These are phyloP conservation scores for Drosophila incognita DNA, from an alignment of 2,888 invertebrate genomes.

Conservation along the genomic window DNA sequence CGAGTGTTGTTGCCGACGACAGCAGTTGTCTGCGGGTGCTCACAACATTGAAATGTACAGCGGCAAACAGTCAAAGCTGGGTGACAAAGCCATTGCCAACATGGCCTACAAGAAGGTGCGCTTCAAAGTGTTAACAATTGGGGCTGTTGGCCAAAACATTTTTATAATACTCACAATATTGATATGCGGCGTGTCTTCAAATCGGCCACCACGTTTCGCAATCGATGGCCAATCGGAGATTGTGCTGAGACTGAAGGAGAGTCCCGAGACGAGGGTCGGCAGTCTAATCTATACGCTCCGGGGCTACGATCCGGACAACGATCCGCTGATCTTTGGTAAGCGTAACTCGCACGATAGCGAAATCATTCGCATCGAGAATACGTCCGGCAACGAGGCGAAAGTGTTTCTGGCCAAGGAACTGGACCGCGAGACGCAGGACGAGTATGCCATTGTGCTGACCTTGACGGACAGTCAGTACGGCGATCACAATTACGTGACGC, in stretches of 20 bases:
- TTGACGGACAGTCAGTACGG: conserved; percentile 94
- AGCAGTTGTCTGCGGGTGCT: conserved; percentile 46
- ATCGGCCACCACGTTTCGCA: conserved; percentile 94
- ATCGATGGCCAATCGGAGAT: conserved; percentile 96
- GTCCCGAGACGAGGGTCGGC: conserved; percentile 93
- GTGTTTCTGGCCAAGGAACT: conserved; percentile 94
- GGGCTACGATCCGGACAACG: conserved; percentile 94
- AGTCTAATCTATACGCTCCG: conserved; percentile 92
- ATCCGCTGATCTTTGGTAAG: conserved; percentile 92
- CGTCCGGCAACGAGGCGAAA: conserved; percentile 92
- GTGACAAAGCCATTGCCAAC: conserved; percentile 26
- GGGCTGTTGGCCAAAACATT: conserved; percentile 4
- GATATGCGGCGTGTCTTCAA: conserved; percentile 80
- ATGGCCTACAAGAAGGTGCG: conserved; percentile 79
- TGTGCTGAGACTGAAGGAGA: conserved; percentile 94
- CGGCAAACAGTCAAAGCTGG: conserved; percentile 45
- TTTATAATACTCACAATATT: conserved; percentile 61
- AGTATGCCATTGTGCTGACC: conserved; percentile 94
- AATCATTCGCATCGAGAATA: conserved; percentile 93
- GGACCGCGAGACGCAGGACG: conserved; percentile 95
- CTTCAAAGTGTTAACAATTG: conserved; percentile 60
- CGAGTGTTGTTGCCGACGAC: conserved; percentile 53
- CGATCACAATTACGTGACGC: conserved; percentile 94
- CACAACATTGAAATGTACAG: conserved; percentile 61
- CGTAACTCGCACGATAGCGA: conserved; percentile 92